These are phyloP conservation scores for Martes martes DNA, from an alignment of 2,113 vertebrate genomes.

Conservation along the genomic window DNA sequence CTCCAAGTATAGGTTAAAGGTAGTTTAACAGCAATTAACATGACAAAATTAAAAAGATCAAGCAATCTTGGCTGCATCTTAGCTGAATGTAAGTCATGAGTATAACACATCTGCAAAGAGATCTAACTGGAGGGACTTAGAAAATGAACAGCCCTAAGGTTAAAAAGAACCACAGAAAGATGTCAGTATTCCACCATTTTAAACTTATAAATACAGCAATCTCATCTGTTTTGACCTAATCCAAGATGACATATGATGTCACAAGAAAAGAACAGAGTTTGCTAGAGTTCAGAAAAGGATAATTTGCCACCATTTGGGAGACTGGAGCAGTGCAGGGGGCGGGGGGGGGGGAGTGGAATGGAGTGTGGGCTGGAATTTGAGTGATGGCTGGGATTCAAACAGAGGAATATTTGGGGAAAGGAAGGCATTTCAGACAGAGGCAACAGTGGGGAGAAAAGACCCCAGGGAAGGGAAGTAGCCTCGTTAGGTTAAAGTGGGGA, in stretches of 20 bases:
- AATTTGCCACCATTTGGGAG: neutral
- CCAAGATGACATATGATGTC: neutral
- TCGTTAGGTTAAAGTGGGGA: accelerated
- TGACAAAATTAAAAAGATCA: neutral
- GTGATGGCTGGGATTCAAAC: neutral
- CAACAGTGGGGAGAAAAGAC: neutral
- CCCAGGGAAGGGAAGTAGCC: neutral
- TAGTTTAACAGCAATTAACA: neutral
- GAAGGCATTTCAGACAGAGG: neutral
- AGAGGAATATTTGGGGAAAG: neutral
- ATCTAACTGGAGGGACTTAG: neutral
- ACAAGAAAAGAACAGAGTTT: neutral
- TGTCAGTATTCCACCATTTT: neutral
- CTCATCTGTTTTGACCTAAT: neutral
- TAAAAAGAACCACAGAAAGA: neutral
- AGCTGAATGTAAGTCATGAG: neutral
- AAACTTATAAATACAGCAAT: neutral
- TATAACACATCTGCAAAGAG: neutral
- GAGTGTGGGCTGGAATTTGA: neutral
- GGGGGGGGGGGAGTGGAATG: neutral
- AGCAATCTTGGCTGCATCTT: neutral
- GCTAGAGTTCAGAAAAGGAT: neutral
- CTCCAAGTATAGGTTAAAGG: neutral
- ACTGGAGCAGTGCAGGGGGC: neutral
- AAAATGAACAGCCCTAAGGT: neutral